Conservation (phyloP, 2,113 vertebrate species). For the Polyodon spathula region DNA sequence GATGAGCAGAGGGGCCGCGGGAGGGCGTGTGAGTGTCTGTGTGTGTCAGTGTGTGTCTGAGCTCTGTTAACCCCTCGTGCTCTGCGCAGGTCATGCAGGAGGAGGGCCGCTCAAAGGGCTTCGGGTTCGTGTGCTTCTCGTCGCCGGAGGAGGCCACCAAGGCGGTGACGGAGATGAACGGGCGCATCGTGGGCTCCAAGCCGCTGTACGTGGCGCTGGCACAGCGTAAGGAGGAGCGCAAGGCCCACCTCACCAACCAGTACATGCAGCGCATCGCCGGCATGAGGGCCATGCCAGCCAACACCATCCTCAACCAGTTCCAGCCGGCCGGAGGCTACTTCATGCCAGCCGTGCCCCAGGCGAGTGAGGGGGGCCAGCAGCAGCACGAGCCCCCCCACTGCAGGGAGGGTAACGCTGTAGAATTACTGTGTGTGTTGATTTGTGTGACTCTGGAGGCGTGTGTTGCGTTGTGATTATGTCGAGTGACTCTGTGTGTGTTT, state of each 20-base stretch:
- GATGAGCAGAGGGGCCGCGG: not conserved
- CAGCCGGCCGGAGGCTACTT: constrained; percentile 94
- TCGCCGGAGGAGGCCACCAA: constrained; percentile 97
- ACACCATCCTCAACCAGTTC: constrained; percentile 96
- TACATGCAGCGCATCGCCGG: constrained; percentile 98
- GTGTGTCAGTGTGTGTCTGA: not conserved
- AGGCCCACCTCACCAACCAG: constrained; percentile 95
- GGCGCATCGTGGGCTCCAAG: constrained; percentile 94
- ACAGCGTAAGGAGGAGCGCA: constrained; percentile 93
- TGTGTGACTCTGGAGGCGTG: not conserved
- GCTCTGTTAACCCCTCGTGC: not conserved
- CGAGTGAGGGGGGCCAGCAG: constrained; percentile 40
- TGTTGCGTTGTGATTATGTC: too few relatives aligned
- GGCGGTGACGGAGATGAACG: constrained; percentile 97
- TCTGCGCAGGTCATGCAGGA: constrained; percentile 86
- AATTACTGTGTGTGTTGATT: not conserved
- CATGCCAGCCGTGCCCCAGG: constrained; percentile 94
- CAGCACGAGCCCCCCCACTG: too few relatives aligned
- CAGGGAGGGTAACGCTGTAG: not conserved
- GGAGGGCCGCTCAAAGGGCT: constrained; percentile 94
- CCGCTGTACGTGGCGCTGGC: constrained; percentile 90
- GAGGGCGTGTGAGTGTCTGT: not conserved
- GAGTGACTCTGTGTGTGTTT: not conserved
- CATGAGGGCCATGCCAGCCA: constrained; percentile 92
- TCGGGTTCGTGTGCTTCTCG: constrained; percentile 97